phyloP scores from a whole-genome alignment of 1,140 invertebrate species.

The Maconellicoccus hirsutus region DNA sequence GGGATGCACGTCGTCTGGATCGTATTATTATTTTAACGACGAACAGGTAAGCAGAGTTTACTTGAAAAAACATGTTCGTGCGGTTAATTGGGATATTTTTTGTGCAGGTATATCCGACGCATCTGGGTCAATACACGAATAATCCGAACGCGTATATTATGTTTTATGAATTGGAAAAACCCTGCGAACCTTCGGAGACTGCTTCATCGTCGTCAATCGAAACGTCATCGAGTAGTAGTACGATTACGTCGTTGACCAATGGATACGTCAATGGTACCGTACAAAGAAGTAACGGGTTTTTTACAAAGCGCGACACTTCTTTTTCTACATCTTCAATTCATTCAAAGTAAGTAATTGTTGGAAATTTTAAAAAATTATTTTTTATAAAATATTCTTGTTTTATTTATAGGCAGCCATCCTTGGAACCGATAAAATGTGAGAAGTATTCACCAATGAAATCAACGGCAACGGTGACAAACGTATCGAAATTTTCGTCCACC shows the following conservation, averaged over 20 bases:
- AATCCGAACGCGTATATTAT: conserved; percentile 79
- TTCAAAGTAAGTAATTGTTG: background rate
- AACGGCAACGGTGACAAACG: background rate
- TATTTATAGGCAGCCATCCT: background rate
- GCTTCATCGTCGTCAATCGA: background rate
- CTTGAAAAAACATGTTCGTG: background rate
- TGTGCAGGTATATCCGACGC: conserved; percentile 47
- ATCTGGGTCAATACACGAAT: conserved; percentile 56
- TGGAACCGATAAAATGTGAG: background rate
- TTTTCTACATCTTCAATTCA: conserved; percentile 20
- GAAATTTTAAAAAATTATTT: background rate
- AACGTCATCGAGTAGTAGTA: conserved; percentile 29
- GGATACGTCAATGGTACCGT: conserved; percentile 31
- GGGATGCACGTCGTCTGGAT: conserved; percentile 64
- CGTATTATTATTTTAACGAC: conserved; percentile 80
- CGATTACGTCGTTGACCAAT: conserved; percentile 26
- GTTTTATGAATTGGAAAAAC: conserved; percentile 64
- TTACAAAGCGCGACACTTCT: conserved; percentile 31
- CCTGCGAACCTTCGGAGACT: background rate
- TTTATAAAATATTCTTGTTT: background rate
- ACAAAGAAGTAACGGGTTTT: conserved; percentile 31
- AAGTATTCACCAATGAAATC: background rate
- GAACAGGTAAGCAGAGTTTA: conserved; percentile 43
- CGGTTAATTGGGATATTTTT: conserved; percentile 10
- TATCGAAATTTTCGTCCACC: background rate